Base-by-base conservation (phyloP, 1,140 invertebrate species). In the Sycophila sp. region DNA sequence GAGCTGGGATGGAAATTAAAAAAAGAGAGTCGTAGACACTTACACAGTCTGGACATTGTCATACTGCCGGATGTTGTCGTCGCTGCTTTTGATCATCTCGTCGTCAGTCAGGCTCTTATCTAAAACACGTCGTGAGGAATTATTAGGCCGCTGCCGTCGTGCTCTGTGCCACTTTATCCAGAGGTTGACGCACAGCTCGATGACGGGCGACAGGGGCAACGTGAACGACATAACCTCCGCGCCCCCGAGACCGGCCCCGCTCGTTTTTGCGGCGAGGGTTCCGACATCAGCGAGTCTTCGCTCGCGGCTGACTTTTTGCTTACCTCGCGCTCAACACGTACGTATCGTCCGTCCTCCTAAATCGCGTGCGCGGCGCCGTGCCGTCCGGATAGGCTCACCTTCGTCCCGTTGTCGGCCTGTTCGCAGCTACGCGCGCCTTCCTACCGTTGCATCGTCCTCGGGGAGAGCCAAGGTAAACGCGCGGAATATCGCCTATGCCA, bases 11-110 rank as follows among this genome's bases (percentile, higher is more conserved):
- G n/a, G n/a, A n/a, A n/a, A n/a, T n/a, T n/a, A n/a, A n/a, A n/a
- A n/a, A n/a, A n/a, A n/a, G n/a, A n/a, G n/a, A n/a, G n/a, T n/a
- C 3, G 22, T 22, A 70, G 32, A 8, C 55, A 75, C 81, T 81
- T 81, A 84, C 82, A 84, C 77, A 62, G 78, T 78, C 72, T 84
- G 81, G 6, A 72, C 73, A 64, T 75, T 73, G 47, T n/a, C n/a
- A n/a, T 53, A 26, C 8, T 75, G 75, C 24, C 76, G 71, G 36
- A 81, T 56, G 28, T 73, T 80, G 42, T 76, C 74, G 62, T 83
- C 80, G 36, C 67, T 74, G 19, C 75, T 71, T 73, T 83, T 82
- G 24, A 81, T 81, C 81, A 84, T 83, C 38, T 77, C 72, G 74
- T 26, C 32, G 30, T 36, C n/a, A n/a, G n/a, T n/a, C n/a, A n/a